Evolutionary conservation across 2,888 invertebrate species (phyloP).

Genomic region (Troides aeacus): DNA sequence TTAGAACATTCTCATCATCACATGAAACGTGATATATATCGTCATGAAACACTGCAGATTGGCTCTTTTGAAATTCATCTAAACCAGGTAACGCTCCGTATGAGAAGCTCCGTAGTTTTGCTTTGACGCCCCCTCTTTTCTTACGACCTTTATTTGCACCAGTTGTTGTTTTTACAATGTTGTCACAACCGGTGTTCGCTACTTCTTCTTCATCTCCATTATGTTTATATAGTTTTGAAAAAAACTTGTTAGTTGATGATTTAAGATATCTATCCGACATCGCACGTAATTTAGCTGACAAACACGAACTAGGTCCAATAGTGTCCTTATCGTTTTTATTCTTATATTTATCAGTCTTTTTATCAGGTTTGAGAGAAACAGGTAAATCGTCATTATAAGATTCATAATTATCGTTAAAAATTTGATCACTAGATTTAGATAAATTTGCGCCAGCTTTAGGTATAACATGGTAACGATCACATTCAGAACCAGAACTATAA

Average conservation of each 20-base stretch:
- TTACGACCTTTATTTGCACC: slow-evolving; percentile 61
- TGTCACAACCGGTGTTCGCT: slow-evolving; percentile 50
- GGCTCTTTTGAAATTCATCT: slow-evolving; percentile 83
- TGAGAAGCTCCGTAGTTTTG: slow-evolving; percentile 85
- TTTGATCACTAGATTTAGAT: slow-evolving; percentile 78
- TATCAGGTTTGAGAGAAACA: slow-evolving; percentile 58
- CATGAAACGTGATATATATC: slow-evolving; percentile 74
- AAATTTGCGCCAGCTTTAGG: slow-evolving; percentile 69
- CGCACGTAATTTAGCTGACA: slow-evolving; percentile 84
- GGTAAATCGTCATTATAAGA: slow-evolving; percentile 52
- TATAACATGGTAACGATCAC: slow-evolving; percentile 70
- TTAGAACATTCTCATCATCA: slow-evolving; percentile 77
- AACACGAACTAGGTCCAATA: slow-evolving; percentile 80
- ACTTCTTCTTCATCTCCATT: slow-evolving; percentile 60
- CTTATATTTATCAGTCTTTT: slow-evolving; percentile 76
- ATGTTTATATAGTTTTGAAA: slow-evolving; percentile 83
- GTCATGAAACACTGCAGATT: slow-evolving; percentile 82
- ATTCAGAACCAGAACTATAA: slow-evolving; percentile 76
- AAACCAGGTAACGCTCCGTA: slow-evolving; percentile 87
- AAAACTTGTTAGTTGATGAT: slow-evolving; percentile 83
- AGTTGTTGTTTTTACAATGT: slow-evolving; percentile 56
- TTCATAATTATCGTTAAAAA: slow-evolving; percentile 76
- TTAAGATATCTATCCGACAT: slow-evolving; percentile 87
- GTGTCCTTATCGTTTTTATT: slow-evolving; percentile 70
- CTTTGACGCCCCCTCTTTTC: slow-evolving; percentile 68